Evolutionary conservation across 1,140 invertebrate genomes (phyloP).

Genomic region (Drosophila paulistorum): DNA sequence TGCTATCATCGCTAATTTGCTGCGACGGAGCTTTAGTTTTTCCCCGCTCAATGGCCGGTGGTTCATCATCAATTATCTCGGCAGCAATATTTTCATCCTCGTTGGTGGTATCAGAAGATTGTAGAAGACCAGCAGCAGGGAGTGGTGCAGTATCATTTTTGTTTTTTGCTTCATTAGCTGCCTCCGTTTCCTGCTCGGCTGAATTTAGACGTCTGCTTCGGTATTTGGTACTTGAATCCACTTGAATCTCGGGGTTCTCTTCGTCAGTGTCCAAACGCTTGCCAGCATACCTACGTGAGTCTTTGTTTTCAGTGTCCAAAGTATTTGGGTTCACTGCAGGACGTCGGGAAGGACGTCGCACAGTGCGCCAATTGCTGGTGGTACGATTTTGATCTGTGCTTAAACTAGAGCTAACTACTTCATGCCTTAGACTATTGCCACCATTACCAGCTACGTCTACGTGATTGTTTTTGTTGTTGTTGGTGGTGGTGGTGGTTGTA

Average conservation of each 20-base stretch:
- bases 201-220: conserved; percentile 52
- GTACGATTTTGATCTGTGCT: conserved; percentile 39
- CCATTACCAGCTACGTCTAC: conserved; percentile 70
- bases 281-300: conserved; percentile 67
- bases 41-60: conserved; percentile 22
- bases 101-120: conserved; percentile 29
- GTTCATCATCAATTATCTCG: conserved; percentile 61
- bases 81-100: conserved; percentile 69
- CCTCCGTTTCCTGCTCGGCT: conserved; percentile 43
- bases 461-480: conserved; percentile 38
- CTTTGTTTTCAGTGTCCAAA: conserved; percentile 41
- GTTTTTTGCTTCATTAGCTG: conserved; percentile 12
- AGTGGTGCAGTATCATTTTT: not conserved
- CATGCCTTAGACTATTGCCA: conserved; percentile 79
- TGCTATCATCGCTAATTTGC: conserved; percentile 48
- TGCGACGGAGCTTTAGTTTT: conserved; percentile 47
- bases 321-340: conserved; percentile 38
- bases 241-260: not conserved
- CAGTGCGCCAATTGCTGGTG: conserved; percentile 36
- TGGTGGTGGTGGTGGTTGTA: conserved; percentile 29
- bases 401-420: conserved; percentile 72
- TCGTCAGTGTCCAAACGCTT: conserved; percentile 53
- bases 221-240: conserved; percentile 24
- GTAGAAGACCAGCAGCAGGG: no score
- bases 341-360: conserved; percentile 29